phyloP scores from a whole-genome alignment of 1,140 invertebrate species.

The Lucilia cuprina region DNA sequence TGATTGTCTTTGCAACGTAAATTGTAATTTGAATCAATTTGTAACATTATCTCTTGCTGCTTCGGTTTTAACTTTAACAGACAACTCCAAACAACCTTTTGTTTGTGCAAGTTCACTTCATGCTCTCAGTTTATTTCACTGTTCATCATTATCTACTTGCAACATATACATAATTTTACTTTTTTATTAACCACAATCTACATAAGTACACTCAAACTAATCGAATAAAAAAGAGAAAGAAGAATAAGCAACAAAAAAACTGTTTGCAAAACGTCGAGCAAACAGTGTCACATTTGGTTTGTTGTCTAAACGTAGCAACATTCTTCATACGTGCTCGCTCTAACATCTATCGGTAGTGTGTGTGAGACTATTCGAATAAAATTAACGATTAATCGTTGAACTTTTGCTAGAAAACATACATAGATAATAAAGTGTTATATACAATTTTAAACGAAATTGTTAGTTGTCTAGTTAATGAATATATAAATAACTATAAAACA shows the following conservation, averaged over 20 bases:
- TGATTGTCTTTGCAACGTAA: slow-evolving; percentile 10
- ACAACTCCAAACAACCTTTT: not conserved
- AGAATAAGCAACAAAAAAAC: not conserved
- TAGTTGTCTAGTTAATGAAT: too few species aligned
- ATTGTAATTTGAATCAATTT: slow-evolving; percentile 35
- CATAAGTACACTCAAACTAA: not conserved
- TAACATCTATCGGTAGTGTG: not conserved
- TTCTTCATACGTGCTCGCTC: not conserved
- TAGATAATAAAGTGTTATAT: not conserved
- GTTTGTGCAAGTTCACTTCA: not conserved
- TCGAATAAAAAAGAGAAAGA: not conserved
- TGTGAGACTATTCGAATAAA: not conserved
- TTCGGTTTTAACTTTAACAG: not conserved
- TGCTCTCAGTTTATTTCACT: not conserved
- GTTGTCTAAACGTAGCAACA: not conserved
- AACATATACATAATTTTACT: not conserved
- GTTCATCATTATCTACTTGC: not conserved
- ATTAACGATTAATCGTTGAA: not conserved
- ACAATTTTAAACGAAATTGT: too few species aligned
- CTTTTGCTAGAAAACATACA: too few species aligned
- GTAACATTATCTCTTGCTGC: not conserved
- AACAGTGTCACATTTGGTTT: not conserved
- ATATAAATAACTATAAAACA: too few species aligned
- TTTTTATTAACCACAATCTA: too few species aligned
- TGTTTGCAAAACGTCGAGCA: not conserved